These are phyloP conservation scores for Triplophysa bombifrons DNA, from an alignment of 2,797 vertebrate species.

Conservation along the genomic window DNA sequence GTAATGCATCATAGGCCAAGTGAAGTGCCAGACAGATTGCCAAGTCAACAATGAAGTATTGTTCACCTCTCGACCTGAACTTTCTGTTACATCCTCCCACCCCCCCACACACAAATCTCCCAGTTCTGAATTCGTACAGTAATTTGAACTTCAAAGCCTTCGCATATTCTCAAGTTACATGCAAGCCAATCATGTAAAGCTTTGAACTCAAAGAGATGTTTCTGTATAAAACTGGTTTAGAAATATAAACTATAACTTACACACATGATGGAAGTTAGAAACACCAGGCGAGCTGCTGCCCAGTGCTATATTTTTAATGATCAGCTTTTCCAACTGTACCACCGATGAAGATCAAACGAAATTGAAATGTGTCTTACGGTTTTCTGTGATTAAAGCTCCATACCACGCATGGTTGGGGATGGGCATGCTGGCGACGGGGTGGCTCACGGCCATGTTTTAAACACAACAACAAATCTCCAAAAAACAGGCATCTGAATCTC, in stretches of 20 bases:
- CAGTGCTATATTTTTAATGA: conserved; percentile 35
- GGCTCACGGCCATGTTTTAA: conserved; percentile 19
- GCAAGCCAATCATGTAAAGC: conserved; percentile 27
- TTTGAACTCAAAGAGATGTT: conserved; percentile 40
- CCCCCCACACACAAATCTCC: background rate
- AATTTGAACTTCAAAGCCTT: conserved; percentile 50
- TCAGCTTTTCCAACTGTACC: conserved; percentile 29
- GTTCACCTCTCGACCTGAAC: conserved; percentile 25
- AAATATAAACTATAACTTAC: conserved; percentile 1
- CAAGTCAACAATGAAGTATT: conserved; percentile 25
- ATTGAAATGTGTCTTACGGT: conserved; percentile 36
- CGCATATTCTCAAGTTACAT: conserved; percentile 22
- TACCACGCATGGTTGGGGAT: conserved; percentile 14
- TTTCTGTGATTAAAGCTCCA: conserved; percentile 16
- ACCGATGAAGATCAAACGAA: conserved; percentile 43
- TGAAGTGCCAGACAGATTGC: background rate
- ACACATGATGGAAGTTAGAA: conserved; percentile 6
- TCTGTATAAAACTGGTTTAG: conserved; percentile 17
- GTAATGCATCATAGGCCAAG: background rate
- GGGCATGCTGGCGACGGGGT: conserved; percentile 18
- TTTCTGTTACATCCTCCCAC: background rate
- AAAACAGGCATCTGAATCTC: background rate
- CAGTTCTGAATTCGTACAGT: conserved; percentile 22
- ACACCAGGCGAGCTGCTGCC: conserved; percentile 8
- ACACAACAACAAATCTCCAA: conserved; percentile 3